Percentiles rank a stretch among this genome's conserved stretches.
Evolutionary conservation across 2,113 vertebrate species (phyloP).

Genomic region (Microcebus murinus): DNA sequence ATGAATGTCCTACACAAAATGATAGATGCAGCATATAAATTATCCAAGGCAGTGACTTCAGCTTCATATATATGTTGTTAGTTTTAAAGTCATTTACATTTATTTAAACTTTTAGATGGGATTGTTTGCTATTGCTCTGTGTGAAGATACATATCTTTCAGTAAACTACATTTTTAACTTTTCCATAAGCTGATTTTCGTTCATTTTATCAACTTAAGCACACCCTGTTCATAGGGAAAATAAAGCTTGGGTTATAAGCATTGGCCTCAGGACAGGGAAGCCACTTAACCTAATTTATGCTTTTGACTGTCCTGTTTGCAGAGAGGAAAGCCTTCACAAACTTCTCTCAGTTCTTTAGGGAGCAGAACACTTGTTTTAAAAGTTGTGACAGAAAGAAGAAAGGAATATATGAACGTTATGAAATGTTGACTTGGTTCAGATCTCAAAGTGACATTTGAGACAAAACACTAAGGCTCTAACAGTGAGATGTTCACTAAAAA

Average conservation of each 20-base stretch:
- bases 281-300: constrained; percentile 50
- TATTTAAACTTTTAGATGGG: constrained; percentile 54
- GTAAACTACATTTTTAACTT: constrained; percentile 76
- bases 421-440: neutral
- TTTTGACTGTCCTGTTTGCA: constrained; percentile 47
- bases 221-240: constrained; percentile 64
- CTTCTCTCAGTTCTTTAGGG: neutral
- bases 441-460: neutral
- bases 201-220: constrained; percentile 61
- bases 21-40: constrained; percentile 52
- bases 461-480: neutral
- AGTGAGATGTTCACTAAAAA: neutral
- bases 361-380: neutral
- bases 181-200: constrained; percentile 66
- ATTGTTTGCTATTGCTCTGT: constrained; percentile 42
- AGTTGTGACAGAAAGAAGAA: neutral
- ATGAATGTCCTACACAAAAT: constrained; percentile 67
- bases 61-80: constrained; percentile 15
- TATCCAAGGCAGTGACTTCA: constrained; percentile 72
- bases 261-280: constrained; percentile 50
- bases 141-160: constrained; percentile 50
- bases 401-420: neutral
- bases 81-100: constrained; percentile 58
- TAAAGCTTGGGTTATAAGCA: constrained; percentile 54
- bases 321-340: constrained; percentile 14